Evolutionary conservation across 2,797 vertebrate genomes (phyloP).

Genomic region (Poeciliopsis gracilis): DNA sequence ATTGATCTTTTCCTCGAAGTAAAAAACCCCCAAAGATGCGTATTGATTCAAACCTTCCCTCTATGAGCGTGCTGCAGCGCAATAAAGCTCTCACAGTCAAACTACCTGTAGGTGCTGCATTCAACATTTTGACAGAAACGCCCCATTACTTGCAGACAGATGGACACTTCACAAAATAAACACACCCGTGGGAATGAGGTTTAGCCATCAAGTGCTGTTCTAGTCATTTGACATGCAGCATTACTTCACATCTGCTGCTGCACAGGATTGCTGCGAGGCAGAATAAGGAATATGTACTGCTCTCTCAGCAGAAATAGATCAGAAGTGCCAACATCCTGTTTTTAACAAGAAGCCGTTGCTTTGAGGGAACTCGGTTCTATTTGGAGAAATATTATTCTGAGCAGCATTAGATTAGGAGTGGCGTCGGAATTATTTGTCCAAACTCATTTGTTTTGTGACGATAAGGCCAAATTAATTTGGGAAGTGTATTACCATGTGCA

Average conservation of each 20-base stretch:
- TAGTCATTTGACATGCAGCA: slow-evolving; percentile 14
- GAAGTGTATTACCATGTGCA: background rate
- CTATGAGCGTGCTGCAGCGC: background rate
- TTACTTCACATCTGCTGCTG: slow-evolving; percentile 8
- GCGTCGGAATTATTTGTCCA: background rate
- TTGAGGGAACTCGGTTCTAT: slow-evolving; percentile 22
- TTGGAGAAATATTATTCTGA: slow-evolving; percentile 19
- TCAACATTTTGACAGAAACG: slow-evolving; percentile 19
- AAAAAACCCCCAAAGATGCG: background rate
- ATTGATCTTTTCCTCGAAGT: slow-evolving; percentile 16
- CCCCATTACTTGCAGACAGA: slow-evolving; percentile 12
- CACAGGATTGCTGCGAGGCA: slow-evolving; percentile 19
- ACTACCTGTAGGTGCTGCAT: slow-evolving; percentile 20
- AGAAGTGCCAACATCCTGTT: slow-evolving; percentile 41
- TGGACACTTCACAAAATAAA: slow-evolving; percentile 1
- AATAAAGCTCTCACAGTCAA: slow-evolving; percentile 11
- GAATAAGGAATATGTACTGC: slow-evolving; percentile 5
- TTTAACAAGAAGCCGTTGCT: slow-evolving; percentile 7
- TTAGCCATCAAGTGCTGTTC: slow-evolving; percentile 17
- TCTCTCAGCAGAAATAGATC: slow-evolving; percentile 48
- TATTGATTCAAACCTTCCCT: slow-evolving; percentile 5
- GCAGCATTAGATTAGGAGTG: background rate
- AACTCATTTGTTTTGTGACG: slow-evolving; percentile 13
- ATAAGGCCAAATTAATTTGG: slow-evolving; percentile 17
- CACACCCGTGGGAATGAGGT: slow-evolving; percentile 5